These are phyloP conservation scores for Lepus oiostolus DNA, from an alignment of 2,797 vertebrate species.

Conservation along the genomic window DNA sequence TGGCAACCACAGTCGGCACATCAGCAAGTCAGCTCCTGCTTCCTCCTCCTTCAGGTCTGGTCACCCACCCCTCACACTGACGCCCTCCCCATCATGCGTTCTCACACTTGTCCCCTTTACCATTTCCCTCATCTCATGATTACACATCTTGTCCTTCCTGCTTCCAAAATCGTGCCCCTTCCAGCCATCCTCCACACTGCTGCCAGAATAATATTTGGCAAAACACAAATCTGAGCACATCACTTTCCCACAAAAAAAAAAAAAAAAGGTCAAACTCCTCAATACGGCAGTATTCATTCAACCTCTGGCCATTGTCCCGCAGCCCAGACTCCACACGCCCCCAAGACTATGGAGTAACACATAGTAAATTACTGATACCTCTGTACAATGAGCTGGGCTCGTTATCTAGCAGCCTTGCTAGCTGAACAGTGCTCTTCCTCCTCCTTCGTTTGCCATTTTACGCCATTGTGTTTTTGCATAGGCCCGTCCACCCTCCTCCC, in stretches of 20 bases:
- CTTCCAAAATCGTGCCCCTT: neutral
- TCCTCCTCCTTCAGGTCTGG: neutral
- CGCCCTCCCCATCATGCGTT: neutral
- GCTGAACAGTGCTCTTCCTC: neutral
- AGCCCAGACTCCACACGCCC: accelerated
- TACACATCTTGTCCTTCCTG: neutral
- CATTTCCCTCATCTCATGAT: neutral
- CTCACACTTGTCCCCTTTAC: neutral
- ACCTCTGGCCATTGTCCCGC: neutral
- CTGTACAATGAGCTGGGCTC: neutral
- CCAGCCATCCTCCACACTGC: neutral
- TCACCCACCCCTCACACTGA: neutral
- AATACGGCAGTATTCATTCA: neutral
- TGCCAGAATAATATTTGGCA: neutral
- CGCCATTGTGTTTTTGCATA: neutral
- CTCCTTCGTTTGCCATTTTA: neutral
- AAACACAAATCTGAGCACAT: neutral
- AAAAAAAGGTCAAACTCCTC: neutral
- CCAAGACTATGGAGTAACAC: neutral
- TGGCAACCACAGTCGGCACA: neutral
- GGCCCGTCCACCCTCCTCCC: neutral
- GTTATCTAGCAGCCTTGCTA: neutral
- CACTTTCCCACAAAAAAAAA: constrained; percentile 7
- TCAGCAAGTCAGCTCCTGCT: neutral
- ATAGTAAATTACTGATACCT: neutral